Conservation (phyloP, 2,888 invertebrate species). For the Halictus quadricinctus region DNA sequence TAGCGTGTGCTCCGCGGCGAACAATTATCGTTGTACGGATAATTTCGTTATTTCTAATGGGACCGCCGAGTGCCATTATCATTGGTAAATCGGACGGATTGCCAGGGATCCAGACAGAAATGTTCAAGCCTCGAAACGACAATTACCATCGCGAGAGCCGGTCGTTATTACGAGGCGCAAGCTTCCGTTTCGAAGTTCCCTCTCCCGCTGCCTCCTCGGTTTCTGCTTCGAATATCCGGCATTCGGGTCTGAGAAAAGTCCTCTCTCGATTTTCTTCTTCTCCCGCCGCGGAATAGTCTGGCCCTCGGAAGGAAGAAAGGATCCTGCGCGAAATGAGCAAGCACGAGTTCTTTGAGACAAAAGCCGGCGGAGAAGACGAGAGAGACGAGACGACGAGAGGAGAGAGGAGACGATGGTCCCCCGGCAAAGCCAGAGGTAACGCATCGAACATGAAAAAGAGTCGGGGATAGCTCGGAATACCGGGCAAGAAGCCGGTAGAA, state of each 20-base stretch:
- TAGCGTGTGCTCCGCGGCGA: neutral
- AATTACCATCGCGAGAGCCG: neutral
- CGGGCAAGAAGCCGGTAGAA: constrained; percentile 42
- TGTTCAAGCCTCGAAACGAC: constrained; percentile 2
- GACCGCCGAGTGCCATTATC: neutral
- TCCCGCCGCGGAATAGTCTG: constrained; percentile 46
- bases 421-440: constrained; percentile 51
- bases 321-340: constrained; percentile 78
- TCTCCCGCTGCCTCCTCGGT: neutral
- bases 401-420: constrained; percentile 36
- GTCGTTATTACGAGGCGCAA: neutral
- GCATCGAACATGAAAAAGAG: constrained; percentile 55
- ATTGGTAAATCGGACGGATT: neutral
- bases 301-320: constrained; percentile 70
- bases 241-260: constrained; percentile 32
- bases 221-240: constrained; percentile 13
- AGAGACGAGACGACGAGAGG: constrained; percentile 33
- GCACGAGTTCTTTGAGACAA: constrained; percentile 80
- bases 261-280: constrained; percentile 41
- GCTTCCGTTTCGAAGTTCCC: neutral
- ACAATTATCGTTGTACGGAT: constrained; percentile 4
- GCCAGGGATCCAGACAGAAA: neutral
- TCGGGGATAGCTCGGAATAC: constrained; percentile 32
- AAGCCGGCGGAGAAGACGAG: constrained; percentile 70
- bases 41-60: constrained; percentile 28